Evolutionary conservation across 2,888 invertebrate genomes (phyloP), one percentile per base, ranked within the genome.

Genomic region (Lagria hirta): DNA sequence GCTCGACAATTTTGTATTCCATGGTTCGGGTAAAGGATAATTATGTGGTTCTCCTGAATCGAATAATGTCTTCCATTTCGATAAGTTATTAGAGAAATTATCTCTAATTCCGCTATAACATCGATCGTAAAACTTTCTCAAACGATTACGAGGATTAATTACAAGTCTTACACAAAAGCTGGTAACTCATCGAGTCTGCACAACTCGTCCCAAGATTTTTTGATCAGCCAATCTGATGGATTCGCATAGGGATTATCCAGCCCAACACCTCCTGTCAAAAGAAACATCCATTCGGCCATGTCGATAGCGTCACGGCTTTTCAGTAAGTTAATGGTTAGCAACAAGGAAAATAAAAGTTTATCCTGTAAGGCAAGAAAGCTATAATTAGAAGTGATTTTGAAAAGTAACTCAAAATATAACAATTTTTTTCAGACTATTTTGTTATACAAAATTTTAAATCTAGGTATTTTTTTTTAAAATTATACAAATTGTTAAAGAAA

Each of bases 281-380:
- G 71, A 70, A 94, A 95, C 75, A 89, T 79, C 82, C 93, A 93
- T 64, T 92, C 84, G 0, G 73, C 59, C 21, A 75, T 67, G 45
- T 82, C 78, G 34, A 88, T 68, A 24, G 75, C 66, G n/a, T 76
- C 73, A 10, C 79, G 76, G 32, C 80, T 78, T 57, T 77, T 79
- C 44, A 80, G 69, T 72, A 86, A 72, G 61, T 91, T 90, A 17
- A 88, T 75, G 7, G 82, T 77, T 52, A 91, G 72, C 51, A 89
- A 69, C 43, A 92, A 71, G 5, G 89, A 90, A 72, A 95, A 95
- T 33, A 96, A 79, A 35, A 95, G 74, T 73, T 96, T 95, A 70
- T 97, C 93, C 81, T 89, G 62, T 22, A 29, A 38, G n/a, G n/a
- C 12, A 15, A 21, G 13, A 21, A 18, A 4, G 20, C 6, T 18